Evolutionary conservation across 2,113 vertebrate species (phyloP).

Genomic region (Illadopsis cleaveri): DNA sequence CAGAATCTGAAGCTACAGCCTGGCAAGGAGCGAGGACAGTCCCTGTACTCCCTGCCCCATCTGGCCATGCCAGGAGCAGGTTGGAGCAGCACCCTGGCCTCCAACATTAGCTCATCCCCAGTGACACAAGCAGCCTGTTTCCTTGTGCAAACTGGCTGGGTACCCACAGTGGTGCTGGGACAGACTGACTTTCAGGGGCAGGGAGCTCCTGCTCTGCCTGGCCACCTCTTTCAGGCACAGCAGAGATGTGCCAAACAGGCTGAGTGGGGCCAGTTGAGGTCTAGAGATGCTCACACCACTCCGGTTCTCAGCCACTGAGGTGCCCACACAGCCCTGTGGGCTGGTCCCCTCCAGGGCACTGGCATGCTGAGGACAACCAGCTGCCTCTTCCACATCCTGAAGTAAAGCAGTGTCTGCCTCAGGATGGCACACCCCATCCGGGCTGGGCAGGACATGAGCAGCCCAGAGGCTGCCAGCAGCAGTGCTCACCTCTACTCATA

Average conservation of each 20-base stretch:
- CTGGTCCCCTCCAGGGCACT: fast-evolving
- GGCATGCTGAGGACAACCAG: neutral
- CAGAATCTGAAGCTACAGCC: neutral
- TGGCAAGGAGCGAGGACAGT: fast-evolving
- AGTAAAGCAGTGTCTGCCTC: neutral
- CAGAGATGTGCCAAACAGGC: neutral
- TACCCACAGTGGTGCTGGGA: neutral
- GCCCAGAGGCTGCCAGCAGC: neutral
- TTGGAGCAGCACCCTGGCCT: neutral
- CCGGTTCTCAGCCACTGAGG: neutral
- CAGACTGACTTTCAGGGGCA: neutral
- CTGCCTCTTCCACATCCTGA: neutral
- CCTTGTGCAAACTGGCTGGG: neutral
- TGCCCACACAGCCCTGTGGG: neutral
- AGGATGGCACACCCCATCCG: neutral
- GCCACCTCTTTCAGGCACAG: neutral
- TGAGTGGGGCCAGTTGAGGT: neutral
- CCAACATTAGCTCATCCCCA: neutral
- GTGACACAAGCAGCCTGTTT: neutral
- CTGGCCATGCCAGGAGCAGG: neutral
- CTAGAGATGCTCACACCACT: neutral
- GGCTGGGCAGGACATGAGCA: neutral
- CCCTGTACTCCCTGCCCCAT: fast-evolving
- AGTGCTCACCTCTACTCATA: neutral
- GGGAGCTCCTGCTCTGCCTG: neutral